Conservation (phyloP, 2,888 invertebrate genomes). For the Geophilus truncorum region DNA sequence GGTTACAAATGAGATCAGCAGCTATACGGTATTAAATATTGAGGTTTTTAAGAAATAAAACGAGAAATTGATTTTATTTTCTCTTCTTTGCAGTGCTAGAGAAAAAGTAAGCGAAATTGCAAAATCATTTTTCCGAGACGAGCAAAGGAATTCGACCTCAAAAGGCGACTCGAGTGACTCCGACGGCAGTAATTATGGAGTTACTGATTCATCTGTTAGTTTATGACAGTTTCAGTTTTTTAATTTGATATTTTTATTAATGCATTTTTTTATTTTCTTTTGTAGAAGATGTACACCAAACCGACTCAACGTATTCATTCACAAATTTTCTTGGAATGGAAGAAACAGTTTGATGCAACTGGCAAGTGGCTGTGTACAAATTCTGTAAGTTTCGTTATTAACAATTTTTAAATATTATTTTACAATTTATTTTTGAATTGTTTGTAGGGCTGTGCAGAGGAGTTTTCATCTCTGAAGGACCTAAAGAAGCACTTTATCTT, state of each 20-base stretch:
- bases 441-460: background rate
- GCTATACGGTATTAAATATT: background rate
- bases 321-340: background rate
- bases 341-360: background rate
- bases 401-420: background rate
- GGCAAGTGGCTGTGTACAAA: background rate
- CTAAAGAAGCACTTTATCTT: background rate
- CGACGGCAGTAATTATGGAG: background rate
- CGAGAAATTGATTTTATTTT: too few species aligned
- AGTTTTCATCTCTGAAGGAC: background rate
- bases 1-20: background rate
- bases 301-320: background rate
- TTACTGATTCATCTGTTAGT: background rate
- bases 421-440: background rate
- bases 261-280: background rate
- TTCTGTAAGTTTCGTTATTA: background rate
- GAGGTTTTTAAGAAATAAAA: background rate
- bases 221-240: background rate
- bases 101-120: conserved; percentile 29
- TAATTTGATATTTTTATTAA: background rate
- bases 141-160: background rate
- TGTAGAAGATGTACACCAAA: background rate
- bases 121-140: background rate
- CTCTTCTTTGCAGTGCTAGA: background rate
- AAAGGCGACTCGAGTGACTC: background rate